phyloP scores from a whole-genome alignment of 2,888 invertebrate genomes.

The Agonopterix subpropinquella region DNA sequence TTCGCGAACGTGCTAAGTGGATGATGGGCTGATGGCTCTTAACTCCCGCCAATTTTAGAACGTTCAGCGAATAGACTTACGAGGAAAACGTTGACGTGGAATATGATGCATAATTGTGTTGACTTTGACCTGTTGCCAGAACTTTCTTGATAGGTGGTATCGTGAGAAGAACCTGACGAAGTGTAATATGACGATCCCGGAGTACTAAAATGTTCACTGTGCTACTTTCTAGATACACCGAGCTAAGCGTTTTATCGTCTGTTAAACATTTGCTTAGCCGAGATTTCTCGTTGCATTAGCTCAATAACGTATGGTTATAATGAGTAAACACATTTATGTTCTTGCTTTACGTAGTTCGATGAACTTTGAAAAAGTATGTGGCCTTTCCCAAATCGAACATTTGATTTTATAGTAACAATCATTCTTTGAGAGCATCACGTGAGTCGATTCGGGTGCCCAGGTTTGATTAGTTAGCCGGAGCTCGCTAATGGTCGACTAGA shows the following conservation, averaged over 20 bases:
- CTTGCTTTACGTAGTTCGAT: constrained; percentile 21
- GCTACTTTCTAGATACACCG: constrained; percentile 40
- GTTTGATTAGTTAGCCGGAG: constrained; percentile 46
- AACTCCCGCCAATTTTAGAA: constrained; percentile 35
- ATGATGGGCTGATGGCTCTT: constrained; percentile 45
- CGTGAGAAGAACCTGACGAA: constrained; percentile 30
- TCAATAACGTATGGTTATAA: constrained; percentile 10
- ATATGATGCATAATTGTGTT: constrained; percentile 9
- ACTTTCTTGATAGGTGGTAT: constrained; percentile 4
- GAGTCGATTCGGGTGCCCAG: constrained; percentile 22
- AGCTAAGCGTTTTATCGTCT: constrained; percentile 46
- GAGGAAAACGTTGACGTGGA: constrained; percentile 3
- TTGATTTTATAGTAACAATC: constrained; percentile 5
- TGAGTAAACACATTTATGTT: constrained; percentile 21
- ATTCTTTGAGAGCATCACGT: constrained; percentile 10
- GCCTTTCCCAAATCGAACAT: constrained; percentile 3
- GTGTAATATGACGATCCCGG: constrained; percentile 23
- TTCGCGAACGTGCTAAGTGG: constrained; percentile 64
- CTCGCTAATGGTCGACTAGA: constrained; percentile 41
- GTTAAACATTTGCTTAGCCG: constrained; percentile 58
- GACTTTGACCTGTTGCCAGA: constrained; percentile 8
- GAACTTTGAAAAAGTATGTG: constrained; percentile 8
- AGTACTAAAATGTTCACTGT: constrained; percentile 32
- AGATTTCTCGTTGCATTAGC: constrained; percentile 42
- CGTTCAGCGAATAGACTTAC: constrained; percentile 9